Conservation (phyloP, 2,888 invertebrate genomes). For the Lepidonotus clava region DNA sequence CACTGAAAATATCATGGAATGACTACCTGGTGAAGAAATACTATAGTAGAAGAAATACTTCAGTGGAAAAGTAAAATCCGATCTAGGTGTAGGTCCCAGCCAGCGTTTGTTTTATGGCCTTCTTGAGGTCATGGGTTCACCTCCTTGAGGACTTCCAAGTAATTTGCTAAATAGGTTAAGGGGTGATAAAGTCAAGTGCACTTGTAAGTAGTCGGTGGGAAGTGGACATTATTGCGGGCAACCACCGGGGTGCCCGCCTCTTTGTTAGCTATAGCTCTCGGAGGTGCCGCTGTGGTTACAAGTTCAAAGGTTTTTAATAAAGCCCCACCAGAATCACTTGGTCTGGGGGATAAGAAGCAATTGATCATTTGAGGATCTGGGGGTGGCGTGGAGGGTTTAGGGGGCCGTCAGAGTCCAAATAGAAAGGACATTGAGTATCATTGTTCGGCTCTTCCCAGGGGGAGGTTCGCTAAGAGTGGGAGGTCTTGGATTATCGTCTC, state of each 20-base stretch:
- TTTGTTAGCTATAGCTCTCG: not conserved
- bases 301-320: constrained; percentile 45
- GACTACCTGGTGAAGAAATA: too few relatives aligned
- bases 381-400: constrained; percentile 15
- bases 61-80: too few relatives aligned
- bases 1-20: too few relatives aligned
- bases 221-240: not conserved
- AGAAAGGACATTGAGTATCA: constrained; percentile 4
- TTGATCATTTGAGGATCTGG: constrained; percentile 33
- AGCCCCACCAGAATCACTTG: not conserved
- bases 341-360: constrained; percentile 27
- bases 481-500: not conserved
- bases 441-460: not conserved
- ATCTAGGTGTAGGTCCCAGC: too few relatives aligned
- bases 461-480: not conserved
- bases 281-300: constrained; percentile 11
- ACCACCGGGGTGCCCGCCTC: not conserved
- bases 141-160: not conserved
- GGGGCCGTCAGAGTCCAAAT: constrained; percentile 42
- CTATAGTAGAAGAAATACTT: too few relatives aligned
- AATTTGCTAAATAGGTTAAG: not conserved
- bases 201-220: not conserved
- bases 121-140: too few relatives aligned
- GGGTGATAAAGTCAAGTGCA: constrained; percentile 16
- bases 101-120: too few relatives aligned